phyloP scores from a whole-genome alignment of 2,113 vertebrate species.

The Erythrolamprus reginae region DNA sequence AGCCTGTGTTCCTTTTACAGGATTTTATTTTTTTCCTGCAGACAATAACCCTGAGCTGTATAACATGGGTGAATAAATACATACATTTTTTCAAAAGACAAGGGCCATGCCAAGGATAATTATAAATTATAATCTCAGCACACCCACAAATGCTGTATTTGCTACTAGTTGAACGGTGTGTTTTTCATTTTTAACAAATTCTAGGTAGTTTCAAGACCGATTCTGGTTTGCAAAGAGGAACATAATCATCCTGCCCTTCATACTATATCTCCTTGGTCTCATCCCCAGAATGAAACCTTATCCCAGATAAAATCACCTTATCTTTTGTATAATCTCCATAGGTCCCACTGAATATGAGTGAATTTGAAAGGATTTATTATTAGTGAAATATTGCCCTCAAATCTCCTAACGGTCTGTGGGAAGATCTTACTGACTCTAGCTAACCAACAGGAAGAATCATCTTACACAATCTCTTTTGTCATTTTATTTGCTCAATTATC shows the following conservation, averaged over 20 bases:
- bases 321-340: background rate
- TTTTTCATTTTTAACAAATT: background rate
- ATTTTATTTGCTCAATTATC: background rate
- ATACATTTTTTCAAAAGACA: background rate
- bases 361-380: background rate
- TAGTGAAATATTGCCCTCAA: background rate
- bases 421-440: background rate
- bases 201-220: background rate
- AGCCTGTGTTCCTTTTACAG: slow-evolving; percentile 8
- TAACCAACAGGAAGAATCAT: background rate
- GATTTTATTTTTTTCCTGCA: background rate
- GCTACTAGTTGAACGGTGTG: background rate
- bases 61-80: background rate
- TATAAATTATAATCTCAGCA: background rate
- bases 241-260: background rate
- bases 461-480: background rate
- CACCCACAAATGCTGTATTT: background rate
- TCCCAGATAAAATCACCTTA: background rate
- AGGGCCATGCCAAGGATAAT: background rate
- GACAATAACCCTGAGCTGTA: background rate
- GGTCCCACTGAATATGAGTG: background rate
- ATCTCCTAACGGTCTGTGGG: background rate
- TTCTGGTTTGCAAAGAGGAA: background rate
- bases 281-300: background rate
- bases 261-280: background rate